Percentiles rank a stretch among this genome's conserved stretches.
Evolutionary conservation across 1,140 invertebrate genomes (phyloP).

Genomic region (Riptortus pedestris): DNA sequence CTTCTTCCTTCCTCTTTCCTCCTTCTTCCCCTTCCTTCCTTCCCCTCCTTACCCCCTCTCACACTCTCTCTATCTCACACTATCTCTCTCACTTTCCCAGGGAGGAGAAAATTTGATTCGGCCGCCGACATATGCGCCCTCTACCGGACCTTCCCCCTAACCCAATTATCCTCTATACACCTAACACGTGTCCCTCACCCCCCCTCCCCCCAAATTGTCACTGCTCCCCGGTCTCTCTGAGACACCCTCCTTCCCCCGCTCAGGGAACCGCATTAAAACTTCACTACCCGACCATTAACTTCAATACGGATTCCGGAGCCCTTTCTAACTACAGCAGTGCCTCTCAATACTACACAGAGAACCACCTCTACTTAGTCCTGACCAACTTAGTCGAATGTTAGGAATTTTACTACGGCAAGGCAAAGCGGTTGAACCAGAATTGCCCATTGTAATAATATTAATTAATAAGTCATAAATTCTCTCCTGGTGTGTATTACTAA

Average conservation of each 20-base stretch:
- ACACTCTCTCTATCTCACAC: too few relatives aligned
- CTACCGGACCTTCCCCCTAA: constrained; percentile 14
- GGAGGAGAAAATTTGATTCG: constrained; percentile 10
- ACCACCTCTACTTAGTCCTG: too few relatives aligned
- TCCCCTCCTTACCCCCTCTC: constrained; percentile 3
- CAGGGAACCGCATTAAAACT: constrained; percentile 1
- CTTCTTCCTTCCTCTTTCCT: constrained; percentile 9
- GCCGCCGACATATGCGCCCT: constrained; percentile 9
- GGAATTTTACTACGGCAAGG: too few relatives aligned
- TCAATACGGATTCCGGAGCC: constrained; percentile 10
- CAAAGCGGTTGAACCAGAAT: too few relatives aligned
- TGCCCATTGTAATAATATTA: too few relatives aligned
- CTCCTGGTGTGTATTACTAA: too few relatives aligned
- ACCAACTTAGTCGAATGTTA: too few relatives aligned
- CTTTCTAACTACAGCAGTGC: too few relatives aligned
- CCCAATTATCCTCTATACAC: constrained; percentile 15
- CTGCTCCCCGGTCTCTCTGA: neutral
- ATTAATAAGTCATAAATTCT: too few relatives aligned
- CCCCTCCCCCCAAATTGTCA: neutral
- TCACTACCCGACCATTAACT: constrained; percentile 1
- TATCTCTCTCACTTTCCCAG: neutral
- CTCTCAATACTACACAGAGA: too few relatives aligned
- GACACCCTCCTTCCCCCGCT: neutral
- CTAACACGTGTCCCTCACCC: constrained; percentile 4
- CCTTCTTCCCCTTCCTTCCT: constrained; percentile 3